Evolutionary conservation across 1,140 invertebrate genomes (phyloP), one percentile per base, ranked within the genome.

Genomic region (Leptoteleia sp.): DNA sequence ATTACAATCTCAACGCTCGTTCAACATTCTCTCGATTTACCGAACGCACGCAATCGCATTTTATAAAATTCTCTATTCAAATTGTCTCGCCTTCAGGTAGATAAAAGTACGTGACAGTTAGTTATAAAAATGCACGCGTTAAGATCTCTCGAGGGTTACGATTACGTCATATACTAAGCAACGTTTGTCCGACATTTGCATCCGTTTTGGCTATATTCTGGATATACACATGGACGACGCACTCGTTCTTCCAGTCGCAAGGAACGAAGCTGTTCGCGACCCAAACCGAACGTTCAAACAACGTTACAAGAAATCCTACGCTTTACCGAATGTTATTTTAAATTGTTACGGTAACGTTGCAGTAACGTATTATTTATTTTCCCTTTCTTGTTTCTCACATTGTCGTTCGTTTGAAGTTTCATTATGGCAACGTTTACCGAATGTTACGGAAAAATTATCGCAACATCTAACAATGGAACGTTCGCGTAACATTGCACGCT

Each of bases 131-230:
- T 55, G 48, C 31, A 65, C 59, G 54, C 62, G 29, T 52, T 37
- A 65, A 52, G 64, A 75, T 79, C 71, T 67, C 71, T 75, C 77
- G 59, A 79, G 52, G 77, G 65, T 16, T 42, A 68, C 71, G 43
- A 35, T 70, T 79, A 55, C 33, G 17, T 68, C 19, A 45, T 16
- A 64, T 64, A 12, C 29, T 70, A 73, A 68, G 68, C 68, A 62
- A 68, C 43, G 15, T 43, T 55, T 55, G 55, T 15, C 17, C 16
- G 50, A 17, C 37, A 31, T 50, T 55, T 67, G 47, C 45, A 52
- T 31, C 7, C 16, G 3, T 29, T 68, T 76, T 68, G 57, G 64
- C 73, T 62, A 43, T 25, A 62, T 40, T 48, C 68, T 68, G 48
- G 48, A 57, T 57, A n/a, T 43, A 43, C 25, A 43, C 38, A 9